Conservation (phyloP, 2,888 invertebrate genomes). For the Pammene aurita region DNA sequence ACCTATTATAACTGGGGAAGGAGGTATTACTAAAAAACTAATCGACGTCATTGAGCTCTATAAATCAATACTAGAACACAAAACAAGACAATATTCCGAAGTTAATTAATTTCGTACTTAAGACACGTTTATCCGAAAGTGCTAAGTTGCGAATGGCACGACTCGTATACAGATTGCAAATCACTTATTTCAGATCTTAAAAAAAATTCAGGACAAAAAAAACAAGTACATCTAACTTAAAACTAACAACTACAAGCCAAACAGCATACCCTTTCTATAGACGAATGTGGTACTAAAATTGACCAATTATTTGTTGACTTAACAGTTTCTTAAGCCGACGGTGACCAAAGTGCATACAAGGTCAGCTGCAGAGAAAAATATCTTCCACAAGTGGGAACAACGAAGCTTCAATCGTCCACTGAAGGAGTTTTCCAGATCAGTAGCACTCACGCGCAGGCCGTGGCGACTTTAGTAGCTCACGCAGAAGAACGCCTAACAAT, state of each 20-base stretch:
- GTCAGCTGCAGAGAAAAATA: too few relatives aligned
- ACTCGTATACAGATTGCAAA: neutral
- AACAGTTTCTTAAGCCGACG: slow-evolving; percentile 1
- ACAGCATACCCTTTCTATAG: neutral
- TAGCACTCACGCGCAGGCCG: too few relatives aligned
- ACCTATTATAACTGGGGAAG: too few relatives aligned
- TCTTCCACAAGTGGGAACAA: neutral
- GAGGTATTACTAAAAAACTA: too few relatives aligned
- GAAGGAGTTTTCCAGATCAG: neutral
- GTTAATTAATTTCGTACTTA: slow-evolving; percentile 1
- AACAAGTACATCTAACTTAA: neutral
- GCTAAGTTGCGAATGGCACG: neutral
- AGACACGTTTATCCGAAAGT: neutral
- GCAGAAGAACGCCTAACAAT: neutral
- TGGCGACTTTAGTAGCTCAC: neutral
- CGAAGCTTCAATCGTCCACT: neutral
- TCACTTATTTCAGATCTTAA: neutral
- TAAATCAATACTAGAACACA: too few relatives aligned
- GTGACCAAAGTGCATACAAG: neutral
- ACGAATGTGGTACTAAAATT: neutral
- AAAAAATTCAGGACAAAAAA: neutral
- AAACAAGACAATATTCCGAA: neutral
- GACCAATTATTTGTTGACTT: neutral
- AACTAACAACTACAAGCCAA: neutral
- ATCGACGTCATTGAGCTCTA: too few relatives aligned